These are phyloP conservation scores for Beroe forskalii DNA, from an alignment of 37 sponge, comb jelly and placozoan species.

Conservation along the genomic window DNA sequence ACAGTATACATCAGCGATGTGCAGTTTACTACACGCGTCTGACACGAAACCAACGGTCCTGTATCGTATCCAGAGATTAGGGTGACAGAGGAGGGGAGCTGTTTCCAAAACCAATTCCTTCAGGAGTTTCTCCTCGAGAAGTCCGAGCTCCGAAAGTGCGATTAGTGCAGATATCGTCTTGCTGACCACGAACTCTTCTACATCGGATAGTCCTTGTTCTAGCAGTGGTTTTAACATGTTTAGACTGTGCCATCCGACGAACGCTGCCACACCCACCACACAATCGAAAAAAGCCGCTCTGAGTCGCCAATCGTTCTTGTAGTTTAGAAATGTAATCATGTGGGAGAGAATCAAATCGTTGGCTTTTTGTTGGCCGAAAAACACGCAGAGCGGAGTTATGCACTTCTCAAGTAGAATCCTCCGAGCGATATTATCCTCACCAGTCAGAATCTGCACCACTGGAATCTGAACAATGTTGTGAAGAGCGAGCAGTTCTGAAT, in stretches of 20 bases:
- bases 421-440: constrained; percentile 83
- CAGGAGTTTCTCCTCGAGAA: constrained; percentile 74
- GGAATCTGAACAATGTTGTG: constrained; percentile 48
- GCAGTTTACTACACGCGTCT: constrained; percentile 68
- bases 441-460: constrained; percentile 53
- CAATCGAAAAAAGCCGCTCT: constrained; percentile 90
- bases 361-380: constrained; percentile 95
- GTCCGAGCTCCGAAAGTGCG: constrained; percentile 69
- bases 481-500: constrained; percentile 56
- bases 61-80: constrained; percentile 90
- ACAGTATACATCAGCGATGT: constrained; percentile 79
- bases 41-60: constrained; percentile 81
- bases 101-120: constrained; percentile 69
- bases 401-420: constrained; percentile 77
- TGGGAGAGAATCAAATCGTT: constrained; percentile 95
- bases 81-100: constrained; percentile 83
- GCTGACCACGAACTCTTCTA: constrained; percentile 86
- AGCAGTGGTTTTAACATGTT: constrained; percentile 82
- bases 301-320: constrained; percentile 94
- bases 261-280: constrained; percentile 82
- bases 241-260: constrained; percentile 82
- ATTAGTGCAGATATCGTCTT: constrained; percentile 84
- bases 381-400: constrained; percentile 81
- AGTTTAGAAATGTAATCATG: constrained; percentile 95
- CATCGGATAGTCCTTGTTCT: constrained; percentile 86